Conservation (phyloP, 2,888 invertebrate genomes). For the Corbicula japonica region DNA sequence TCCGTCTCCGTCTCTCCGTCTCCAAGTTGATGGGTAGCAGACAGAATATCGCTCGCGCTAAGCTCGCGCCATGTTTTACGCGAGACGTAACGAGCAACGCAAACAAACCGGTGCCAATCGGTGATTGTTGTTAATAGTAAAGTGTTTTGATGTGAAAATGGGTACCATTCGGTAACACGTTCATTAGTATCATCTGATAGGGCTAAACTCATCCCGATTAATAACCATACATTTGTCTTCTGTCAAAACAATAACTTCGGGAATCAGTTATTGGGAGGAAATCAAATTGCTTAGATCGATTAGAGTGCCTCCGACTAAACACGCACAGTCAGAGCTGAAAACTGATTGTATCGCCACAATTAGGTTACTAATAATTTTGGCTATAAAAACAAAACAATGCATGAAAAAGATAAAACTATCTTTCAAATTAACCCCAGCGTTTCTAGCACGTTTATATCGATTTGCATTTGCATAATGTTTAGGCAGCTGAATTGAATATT, state of each 20-base stretch:
- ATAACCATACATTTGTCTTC: conserved; percentile 19
- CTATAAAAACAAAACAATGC: not conserved
- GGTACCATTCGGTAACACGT: conserved; percentile 33
- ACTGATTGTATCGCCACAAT: not conserved
- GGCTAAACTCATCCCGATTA: conserved; percentile 27
- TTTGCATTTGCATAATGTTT: conserved; percentile 24
- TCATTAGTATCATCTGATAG: conserved; percentile 51
- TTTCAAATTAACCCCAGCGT: conserved; percentile 28
- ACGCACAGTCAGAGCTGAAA: conserved; percentile 12
- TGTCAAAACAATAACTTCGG: conserved; percentile 45
- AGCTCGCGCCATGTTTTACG: conserved; percentile 48
- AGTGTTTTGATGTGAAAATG: conserved; percentile 52
- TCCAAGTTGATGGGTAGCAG: conserved; percentile 29
- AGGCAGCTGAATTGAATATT: conserved; percentile 40
- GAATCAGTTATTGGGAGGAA: conserved; percentile 32
- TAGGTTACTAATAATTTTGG: not conserved
- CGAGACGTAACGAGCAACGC: conserved; percentile 34
- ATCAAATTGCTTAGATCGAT: conserved; percentile 49
- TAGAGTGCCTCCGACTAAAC: conserved; percentile 25
- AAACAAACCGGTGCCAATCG: conserved; percentile 53
- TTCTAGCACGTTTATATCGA: conserved; percentile 28
- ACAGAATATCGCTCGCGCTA: conserved; percentile 40
- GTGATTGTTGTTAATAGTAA: conserved; percentile 44
- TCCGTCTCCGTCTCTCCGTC: conserved; percentile 19
- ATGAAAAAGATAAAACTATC: conserved; percentile 9